These are phyloP conservation scores for Apis laboriosa DNA, from an alignment of 1,140 invertebrate species.

Conservation along the genomic window DNA sequence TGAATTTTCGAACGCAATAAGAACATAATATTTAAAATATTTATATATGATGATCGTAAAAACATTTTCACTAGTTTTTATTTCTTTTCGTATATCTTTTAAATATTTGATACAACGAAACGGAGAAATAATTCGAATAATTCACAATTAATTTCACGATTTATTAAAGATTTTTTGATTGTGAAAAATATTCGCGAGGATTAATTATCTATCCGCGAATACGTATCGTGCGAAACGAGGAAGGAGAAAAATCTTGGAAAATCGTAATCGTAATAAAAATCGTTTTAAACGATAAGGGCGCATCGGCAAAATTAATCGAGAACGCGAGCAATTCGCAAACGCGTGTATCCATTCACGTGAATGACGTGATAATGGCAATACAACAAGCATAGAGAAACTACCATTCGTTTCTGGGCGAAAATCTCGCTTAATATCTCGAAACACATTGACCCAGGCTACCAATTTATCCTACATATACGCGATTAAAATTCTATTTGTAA, in stretches of 20 bases:
- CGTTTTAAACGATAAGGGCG: constrained; percentile 28
- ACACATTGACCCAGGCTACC: constrained; percentile 11
- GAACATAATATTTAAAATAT: neutral
- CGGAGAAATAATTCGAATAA: too few species aligned
- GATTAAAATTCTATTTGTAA: constrained; percentile 46
- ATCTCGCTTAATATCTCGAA: constrained; percentile 33
- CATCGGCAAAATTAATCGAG: constrained; percentile 41
- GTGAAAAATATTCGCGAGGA: neutral
- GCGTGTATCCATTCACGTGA: constrained; percentile 34
- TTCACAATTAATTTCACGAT: too few species aligned
- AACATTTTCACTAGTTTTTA: neutral
- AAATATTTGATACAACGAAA: too few species aligned
- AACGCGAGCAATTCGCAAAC: constrained; percentile 21
- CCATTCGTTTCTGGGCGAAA: constrained; percentile 42
- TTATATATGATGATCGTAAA: neutral
- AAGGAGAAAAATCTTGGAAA: constrained; percentile 19
- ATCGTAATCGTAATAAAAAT: constrained; percentile 20
- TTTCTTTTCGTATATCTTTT: too few species aligned
- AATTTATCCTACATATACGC: constrained; percentile 19
- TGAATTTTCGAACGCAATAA: constrained; percentile 4
- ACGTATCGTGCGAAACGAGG: neutral
- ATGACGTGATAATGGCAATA: constrained; percentile 26
- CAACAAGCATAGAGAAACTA: neutral
- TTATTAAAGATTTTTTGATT: neutral
- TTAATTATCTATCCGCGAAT: neutral